Percentiles rank a stretch among this genome's conserved stretches.
Evolutionary conservation across 1,140 invertebrate species (phyloP).

Genomic region (Acromyrmex heyeri): DNA sequence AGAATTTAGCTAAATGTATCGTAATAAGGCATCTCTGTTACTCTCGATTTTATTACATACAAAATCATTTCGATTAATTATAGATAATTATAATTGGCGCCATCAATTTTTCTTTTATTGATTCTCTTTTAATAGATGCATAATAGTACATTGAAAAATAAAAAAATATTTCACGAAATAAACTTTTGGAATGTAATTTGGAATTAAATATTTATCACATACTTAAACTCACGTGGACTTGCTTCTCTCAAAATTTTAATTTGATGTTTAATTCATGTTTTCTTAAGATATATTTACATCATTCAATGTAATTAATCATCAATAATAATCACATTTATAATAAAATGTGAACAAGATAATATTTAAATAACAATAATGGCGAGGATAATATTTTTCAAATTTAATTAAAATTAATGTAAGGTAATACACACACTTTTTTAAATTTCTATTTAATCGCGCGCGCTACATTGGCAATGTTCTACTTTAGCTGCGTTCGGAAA

Average conservation of each 20-base stretch:
- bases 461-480: neutral
- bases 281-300: neutral
- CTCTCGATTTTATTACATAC: neutral
- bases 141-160: neutral
- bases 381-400: neutral
- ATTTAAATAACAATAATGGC: neutral
- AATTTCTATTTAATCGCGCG: neutral
- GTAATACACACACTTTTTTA: neutral
- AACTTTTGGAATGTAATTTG: neutral
- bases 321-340: constrained; percentile 9
- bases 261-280: neutral
- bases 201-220: constrained; percentile 4
- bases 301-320: neutral
- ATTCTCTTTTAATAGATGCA: neutral
- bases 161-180: neutral
- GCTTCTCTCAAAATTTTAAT: neutral
- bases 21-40: neutral
- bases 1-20: neutral
- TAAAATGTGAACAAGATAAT: neutral
- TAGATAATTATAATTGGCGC: constrained; percentile 13
- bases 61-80: neutral
- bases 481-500: too few species aligned
- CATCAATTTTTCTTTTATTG: neutral
- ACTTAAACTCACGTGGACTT: neutral
- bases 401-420: neutral